These are phyloP conservation scores for Trichomycterus rosablanca DNA, from an alignment of 2,113 vertebrate genomes.

Conservation along the genomic window DNA sequence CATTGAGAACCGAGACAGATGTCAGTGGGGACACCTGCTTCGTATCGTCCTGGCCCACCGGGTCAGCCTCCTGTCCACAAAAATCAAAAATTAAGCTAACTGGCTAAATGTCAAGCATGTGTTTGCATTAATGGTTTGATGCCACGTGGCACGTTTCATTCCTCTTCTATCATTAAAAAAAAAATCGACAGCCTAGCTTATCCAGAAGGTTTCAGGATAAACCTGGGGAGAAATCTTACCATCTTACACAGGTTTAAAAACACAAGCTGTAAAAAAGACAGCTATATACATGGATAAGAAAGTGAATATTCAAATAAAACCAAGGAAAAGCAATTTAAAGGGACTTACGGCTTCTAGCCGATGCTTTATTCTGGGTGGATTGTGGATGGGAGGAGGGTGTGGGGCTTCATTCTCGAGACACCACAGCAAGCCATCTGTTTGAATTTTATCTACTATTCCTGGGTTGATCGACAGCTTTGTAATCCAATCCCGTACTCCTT, in stretches of 20 bases:
- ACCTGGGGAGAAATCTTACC: constrained; percentile 9
- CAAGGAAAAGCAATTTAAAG: constrained; percentile 61
- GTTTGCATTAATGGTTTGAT: constrained; percentile 11
- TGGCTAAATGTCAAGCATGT: constrained; percentile 2
- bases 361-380: constrained; percentile 47
- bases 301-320: too few species aligned
- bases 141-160: neutral
- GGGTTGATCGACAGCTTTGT: constrained; percentile 59
- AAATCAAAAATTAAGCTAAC: constrained; percentile 3
- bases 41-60: constrained; percentile 19
- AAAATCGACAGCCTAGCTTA: constrained; percentile 4
- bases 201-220: constrained; percentile 8
- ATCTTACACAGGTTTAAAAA: constrained; percentile 30
- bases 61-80: constrained; percentile 24
- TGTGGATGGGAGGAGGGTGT: constrained; percentile 43
- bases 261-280: constrained; percentile 23
- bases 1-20: constrained; percentile 65
- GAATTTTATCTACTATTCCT: constrained; percentile 49
- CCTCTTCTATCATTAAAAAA: constrained; percentile 11
- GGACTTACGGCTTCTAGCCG: constrained; percentile 63
- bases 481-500: constrained; percentile 53
- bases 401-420: constrained; percentile 40
- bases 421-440: constrained; percentile 65
- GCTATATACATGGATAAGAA: neutral
- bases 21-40: constrained; percentile 65